Percentiles rank a stretch among this genome's conserved stretches.
phyloP scores from a whole-genome alignment of 1,140 invertebrate genomes.

The Rhyzopertha dominica region DNA sequence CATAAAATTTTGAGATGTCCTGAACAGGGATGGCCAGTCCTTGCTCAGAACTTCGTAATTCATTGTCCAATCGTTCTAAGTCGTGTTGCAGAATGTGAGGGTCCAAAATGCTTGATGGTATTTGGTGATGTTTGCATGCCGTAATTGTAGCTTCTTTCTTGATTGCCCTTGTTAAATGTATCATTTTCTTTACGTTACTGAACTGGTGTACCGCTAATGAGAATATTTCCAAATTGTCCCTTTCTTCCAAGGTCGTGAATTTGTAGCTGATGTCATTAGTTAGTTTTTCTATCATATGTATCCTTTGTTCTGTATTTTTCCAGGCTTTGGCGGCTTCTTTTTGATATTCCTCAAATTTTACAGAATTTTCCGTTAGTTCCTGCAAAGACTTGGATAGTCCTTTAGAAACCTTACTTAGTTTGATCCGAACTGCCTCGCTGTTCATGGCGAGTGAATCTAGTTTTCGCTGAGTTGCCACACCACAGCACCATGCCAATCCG shows the following conservation, averaged over 20 bases:
- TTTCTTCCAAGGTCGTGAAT: no score
- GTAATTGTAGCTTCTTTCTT: no score
- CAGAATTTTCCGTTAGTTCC: slow-evolving; percentile 4
- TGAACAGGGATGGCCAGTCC: slow-evolving; percentile 7
- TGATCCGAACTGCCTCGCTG: slow-evolving; percentile 1
- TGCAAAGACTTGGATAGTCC: slow-evolving; percentile 5
- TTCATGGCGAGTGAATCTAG: slow-evolving; percentile 8
- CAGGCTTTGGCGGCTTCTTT: neutral
- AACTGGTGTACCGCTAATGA: no score
- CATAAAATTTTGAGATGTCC: slow-evolving; percentile 7
- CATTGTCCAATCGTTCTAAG: neutral
- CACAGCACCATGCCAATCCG: slow-evolving; percentile 16
- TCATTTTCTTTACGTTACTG: no score
- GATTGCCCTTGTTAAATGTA: no score
- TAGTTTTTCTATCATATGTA: neutral
- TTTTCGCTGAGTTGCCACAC: slow-evolving; percentile 15
- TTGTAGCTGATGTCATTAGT: neutral
- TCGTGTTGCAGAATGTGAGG: neutral
- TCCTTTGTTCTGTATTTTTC: slow-evolving; percentile 5
- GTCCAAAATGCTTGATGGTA: no score
- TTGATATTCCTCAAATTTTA: slow-evolving; percentile 11
- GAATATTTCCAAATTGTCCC: no score
- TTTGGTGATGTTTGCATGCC: no score
- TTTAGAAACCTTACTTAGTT: neutral
- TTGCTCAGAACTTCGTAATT: neutral